These are phyloP conservation scores for Sphaeramia orbicularis DNA, from an alignment of 2,797 vertebrate species.

Conservation along the genomic window DNA sequence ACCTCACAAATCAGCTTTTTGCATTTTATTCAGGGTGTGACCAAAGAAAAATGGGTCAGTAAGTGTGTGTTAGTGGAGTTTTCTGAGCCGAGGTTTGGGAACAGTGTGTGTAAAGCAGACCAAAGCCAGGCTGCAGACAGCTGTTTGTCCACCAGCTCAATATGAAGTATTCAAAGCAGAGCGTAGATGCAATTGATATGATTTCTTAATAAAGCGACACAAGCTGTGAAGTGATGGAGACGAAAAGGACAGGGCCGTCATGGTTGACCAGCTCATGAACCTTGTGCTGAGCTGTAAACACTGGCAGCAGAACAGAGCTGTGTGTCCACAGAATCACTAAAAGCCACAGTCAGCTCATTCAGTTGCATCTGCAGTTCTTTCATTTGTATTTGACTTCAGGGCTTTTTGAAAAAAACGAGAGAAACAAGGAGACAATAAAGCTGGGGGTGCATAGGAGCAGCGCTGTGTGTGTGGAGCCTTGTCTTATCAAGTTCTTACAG, in stretches of 20 bases:
- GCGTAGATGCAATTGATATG: slow-evolving; percentile 59
- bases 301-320: too few species aligned
- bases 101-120: too few species aligned
- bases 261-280: slow-evolving; percentile 59
- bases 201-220: slow-evolving; percentile 57
- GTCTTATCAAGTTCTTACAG: slow-evolving; percentile 4
- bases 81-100: too few species aligned
- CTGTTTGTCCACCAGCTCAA: slow-evolving; percentile 3
- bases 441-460: neutral
- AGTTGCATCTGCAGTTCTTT: slow-evolving; percentile 20
- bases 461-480: neutral
- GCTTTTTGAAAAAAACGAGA: slow-evolving; percentile 3
- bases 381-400: slow-evolving; percentile 19
- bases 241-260: slow-evolving; percentile 30
- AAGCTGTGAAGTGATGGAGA: slow-evolving; percentile 38
- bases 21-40: too few species aligned
- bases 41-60: too few species aligned
- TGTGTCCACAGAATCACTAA: slow-evolving; percentile 28
- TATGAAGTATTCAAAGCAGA: slow-evolving; percentile 39
- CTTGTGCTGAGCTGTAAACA: slow-evolving; percentile 19
- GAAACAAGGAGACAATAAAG: neutral
- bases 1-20: too few species aligned
- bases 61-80: too few species aligned
- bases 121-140: slow-evolving; percentile 7
- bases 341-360: slow-evolving; percentile 32